phyloP scores from a whole-genome alignment of 2,113 vertebrate genomes.

The Daphoenositta chrysoptera region DNA sequence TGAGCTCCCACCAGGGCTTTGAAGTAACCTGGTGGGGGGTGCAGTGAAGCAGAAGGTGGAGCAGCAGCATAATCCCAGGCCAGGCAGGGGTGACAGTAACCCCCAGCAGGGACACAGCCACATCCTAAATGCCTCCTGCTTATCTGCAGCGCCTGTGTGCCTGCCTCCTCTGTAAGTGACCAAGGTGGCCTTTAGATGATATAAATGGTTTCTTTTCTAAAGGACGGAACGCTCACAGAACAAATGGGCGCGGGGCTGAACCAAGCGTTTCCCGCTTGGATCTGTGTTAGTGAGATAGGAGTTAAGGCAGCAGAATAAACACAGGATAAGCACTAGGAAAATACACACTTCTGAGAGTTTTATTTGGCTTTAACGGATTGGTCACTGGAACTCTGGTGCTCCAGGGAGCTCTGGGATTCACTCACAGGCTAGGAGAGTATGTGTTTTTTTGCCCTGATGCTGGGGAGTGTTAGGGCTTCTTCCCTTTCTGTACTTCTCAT shows the following conservation, averaged over 20 bases:
- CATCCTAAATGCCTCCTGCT: not conserved
- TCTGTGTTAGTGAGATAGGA: slow-evolving; percentile 9
- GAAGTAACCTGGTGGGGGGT: not conserved
- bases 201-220: not conserved
- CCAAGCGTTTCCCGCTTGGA: not conserved
- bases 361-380: not conserved
- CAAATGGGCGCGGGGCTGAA: not conserved
- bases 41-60: not conserved
- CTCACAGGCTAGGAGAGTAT: not conserved
- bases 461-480: not conserved
- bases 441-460: not conserved
- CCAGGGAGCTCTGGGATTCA: not conserved
- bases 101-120: not conserved
- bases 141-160: not conserved
- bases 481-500: not conserved
- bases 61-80: not conserved
- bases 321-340: not conserved
- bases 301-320: not conserved
- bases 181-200: not conserved
- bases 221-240: not conserved
- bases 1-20: not conserved
- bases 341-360: not conserved
- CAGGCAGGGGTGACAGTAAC: not conserved
- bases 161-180: not conserved
- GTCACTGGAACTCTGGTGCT: not conserved